A percentile compares a stretch with the other conserved stretches of the same genome.
Evolutionary conservation across 2,797 vertebrate genomes (phyloP).

Genomic region (Siniperca scherzeri): DNA sequence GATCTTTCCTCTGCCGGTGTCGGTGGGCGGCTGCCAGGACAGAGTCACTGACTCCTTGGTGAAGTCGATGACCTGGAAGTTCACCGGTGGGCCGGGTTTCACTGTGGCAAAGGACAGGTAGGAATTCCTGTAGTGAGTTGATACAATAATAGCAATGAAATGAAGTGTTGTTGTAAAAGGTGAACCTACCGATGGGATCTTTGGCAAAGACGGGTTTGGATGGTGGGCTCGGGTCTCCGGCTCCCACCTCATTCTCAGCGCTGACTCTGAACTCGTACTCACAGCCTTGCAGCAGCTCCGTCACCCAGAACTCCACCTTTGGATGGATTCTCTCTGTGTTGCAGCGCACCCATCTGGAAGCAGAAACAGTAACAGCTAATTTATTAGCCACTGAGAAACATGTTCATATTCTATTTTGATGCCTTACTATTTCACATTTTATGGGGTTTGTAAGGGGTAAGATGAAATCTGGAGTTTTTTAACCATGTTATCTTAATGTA

Average conservation of each 20-base stretch:
- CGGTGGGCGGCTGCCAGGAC: constrained; percentile 93
- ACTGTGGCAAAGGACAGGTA: constrained; percentile 77
- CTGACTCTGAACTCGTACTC: constrained; percentile 98
- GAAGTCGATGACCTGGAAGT: constrained; percentile 91
- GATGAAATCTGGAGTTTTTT: not conserved
- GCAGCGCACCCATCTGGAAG: constrained; percentile 90
- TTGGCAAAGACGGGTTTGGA: constrained; percentile 96
- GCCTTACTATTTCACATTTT: not conserved
- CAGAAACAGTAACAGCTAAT: not conserved
- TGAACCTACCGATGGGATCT: constrained; percentile 93
- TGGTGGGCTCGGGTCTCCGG: constrained; percentile 96
- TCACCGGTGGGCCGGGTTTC: constrained; percentile 93
- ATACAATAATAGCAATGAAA: not conserved
- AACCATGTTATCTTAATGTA: not conserved
- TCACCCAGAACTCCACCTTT: constrained; percentile 92
- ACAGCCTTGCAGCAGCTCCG: constrained; percentile 95
- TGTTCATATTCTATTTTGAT: not conserved
- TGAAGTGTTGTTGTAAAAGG: not conserved
- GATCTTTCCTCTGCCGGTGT: constrained; percentile 96
- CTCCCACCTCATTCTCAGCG: constrained; percentile 95
- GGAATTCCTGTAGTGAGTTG: not conserved
- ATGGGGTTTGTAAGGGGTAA: not conserved
- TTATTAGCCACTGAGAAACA: not conserved
- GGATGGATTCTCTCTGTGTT: constrained; percentile 91
- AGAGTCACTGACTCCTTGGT: constrained; percentile 95